phyloP scores from a whole-genome alignment of 2,797 vertebrate species.

The Malacoctenus gilli region DNA sequence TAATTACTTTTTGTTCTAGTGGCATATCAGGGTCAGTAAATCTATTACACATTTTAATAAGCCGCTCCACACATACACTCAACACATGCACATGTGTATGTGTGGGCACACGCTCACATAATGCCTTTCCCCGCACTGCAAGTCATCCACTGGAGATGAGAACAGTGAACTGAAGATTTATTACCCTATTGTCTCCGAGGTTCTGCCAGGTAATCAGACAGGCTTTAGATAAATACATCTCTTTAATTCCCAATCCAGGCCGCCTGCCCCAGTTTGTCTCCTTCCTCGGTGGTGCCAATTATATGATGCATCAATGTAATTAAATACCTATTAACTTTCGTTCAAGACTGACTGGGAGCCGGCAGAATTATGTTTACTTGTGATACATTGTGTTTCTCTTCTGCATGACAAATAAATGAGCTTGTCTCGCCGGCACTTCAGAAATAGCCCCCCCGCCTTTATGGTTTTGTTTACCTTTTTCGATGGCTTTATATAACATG shows the following conservation, averaged over 20 bases:
- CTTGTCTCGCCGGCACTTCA: conserved; percentile 22
- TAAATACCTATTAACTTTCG: conserved; percentile 81
- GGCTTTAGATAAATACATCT: conserved; percentile 82
- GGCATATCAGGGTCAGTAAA: conserved; percentile 86
- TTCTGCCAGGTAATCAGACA: conserved; percentile 82
- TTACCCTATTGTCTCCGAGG: conserved; percentile 79
- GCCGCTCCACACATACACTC: conserved; percentile 61
- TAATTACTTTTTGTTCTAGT: conserved; percentile 86
- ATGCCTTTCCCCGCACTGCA: conserved; percentile 56
- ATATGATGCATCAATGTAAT: conserved; percentile 82
- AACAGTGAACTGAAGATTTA: conserved; percentile 79
- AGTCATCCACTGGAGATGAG: conserved; percentile 73
- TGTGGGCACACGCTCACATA: conserved; percentile 47
- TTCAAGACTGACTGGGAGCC: conserved; percentile 72
- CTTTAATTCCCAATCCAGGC: conserved; percentile 77
- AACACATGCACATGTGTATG: conserved; percentile 32
- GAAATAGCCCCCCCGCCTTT: conserved; percentile 15
- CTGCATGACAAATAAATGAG: conserved; percentile 58
- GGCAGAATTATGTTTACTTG: conserved; percentile 67
- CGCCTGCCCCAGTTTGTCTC: conserved; percentile 72
- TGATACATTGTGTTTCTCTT: conserved; percentile 41
- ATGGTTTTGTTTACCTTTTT: conserved; percentile 58
- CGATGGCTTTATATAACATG: conserved; percentile 25
- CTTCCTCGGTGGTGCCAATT: conserved; percentile 74
- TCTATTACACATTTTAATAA: conserved; percentile 88